Evolutionary conservation across 1,140 invertebrate genomes (phyloP).

Genomic region (Ooceraea biroi): DNA sequence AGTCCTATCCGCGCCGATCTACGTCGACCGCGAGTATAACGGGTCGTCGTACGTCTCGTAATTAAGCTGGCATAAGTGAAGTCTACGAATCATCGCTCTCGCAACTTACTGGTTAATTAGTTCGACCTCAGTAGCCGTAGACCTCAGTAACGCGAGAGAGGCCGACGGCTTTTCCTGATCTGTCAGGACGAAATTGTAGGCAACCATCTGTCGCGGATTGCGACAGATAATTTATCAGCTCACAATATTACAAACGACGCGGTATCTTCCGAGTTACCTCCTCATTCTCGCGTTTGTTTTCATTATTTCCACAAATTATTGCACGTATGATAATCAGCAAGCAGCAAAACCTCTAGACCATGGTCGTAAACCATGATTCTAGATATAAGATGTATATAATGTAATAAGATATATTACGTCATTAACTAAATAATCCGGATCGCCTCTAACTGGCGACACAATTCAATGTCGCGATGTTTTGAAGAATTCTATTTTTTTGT

Average conservation of each 20-base stretch:
- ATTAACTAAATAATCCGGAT: too few species aligned
- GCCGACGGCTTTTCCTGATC: constrained; percentile 15
- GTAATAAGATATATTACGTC: too few species aligned
- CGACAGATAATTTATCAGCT: constrained; percentile 44
- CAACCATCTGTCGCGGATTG: constrained; percentile 48
- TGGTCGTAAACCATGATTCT: too few species aligned
- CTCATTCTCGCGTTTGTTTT: neutral
- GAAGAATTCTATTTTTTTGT: too few species aligned
- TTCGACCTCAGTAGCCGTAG: constrained; percentile 32
- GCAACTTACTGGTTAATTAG: constrained; percentile 58
- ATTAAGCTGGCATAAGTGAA: constrained; percentile 58
- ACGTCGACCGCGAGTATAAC: constrained; percentile 63
- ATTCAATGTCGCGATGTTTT: too few species aligned
- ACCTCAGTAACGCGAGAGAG: neutral
- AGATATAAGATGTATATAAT: too few species aligned
- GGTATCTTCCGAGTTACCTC: neutral
- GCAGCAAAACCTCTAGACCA: too few species aligned
- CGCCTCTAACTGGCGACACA: too few species aligned
- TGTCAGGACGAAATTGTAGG: constrained; percentile 44
- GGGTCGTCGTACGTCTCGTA: constrained; percentile 68
- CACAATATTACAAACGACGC: constrained; percentile 19
- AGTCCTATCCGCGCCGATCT: constrained; percentile 66
- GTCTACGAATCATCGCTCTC: constrained; percentile 44
- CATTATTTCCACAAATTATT: neutral
- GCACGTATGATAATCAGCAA: neutral